Percentiles rank a stretch among this genome's conserved stretches.
Conservation (phyloP, 2,797 vertebrate species). For the Falco naumanni region DNA sequence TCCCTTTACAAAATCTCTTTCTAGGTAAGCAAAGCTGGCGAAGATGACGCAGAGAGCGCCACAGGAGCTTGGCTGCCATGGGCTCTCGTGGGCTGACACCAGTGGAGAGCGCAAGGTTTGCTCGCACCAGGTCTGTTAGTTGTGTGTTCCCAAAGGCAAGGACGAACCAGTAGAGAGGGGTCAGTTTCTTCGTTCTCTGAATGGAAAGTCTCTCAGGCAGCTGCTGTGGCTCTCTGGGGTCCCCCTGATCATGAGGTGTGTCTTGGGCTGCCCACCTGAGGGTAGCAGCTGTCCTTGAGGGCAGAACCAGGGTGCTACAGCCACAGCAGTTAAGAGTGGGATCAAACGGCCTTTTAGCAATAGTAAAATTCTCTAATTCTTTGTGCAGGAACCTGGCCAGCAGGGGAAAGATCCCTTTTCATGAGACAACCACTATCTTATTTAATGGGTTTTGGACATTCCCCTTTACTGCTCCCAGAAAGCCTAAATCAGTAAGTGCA, state of each 20-base stretch:
- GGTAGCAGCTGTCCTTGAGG: background rate
- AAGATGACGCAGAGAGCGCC: background rate
- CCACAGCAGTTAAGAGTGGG: background rate
- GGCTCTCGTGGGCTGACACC: background rate
- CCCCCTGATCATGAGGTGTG: accelerated
- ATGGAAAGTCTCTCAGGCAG: background rate
- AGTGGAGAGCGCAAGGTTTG: background rate
- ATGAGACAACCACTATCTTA: background rate
- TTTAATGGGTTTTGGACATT: background rate
- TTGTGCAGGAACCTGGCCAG: background rate
- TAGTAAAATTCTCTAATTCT: background rate
- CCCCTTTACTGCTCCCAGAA: conserved; percentile 14
- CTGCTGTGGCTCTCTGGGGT: background rate
- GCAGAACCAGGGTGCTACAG: background rate
- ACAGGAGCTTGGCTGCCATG: background rate
- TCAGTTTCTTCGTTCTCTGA: background rate
- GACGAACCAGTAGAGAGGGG: background rate
- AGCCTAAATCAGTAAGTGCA: background rate
- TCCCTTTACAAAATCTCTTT: background rate
- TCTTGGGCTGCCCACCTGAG: background rate
- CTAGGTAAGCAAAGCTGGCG: conserved; percentile 2
- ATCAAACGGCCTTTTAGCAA: background rate
- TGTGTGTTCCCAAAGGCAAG: background rate
- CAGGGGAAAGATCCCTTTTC: background rate
- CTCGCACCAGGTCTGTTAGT: background rate